Percentiles rank a stretch among this genome's conserved stretches.
phyloP scores from a whole-genome alignment of 2,113 vertebrate genomes.

The Macquaria australasica region DNA sequence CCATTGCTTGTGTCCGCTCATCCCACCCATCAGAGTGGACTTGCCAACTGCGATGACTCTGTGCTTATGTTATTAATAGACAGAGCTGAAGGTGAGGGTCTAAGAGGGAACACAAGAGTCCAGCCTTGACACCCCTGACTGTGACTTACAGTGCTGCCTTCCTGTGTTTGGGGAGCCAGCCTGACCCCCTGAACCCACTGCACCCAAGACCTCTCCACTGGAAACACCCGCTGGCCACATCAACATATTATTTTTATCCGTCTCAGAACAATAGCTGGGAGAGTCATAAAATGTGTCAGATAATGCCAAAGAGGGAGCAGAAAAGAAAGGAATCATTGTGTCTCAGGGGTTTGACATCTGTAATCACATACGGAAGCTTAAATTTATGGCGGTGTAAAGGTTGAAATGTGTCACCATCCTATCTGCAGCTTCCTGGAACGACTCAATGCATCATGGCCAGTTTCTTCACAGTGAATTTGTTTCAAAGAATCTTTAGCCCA shows the following conservation, averaged over 20 bases:
- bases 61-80: constrained; percentile 73
- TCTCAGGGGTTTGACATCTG: constrained; percentile 64
- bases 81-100: constrained; percentile 75
- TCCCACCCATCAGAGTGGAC: constrained; percentile 23
- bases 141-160: constrained; percentile 72
- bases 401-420: constrained; percentile 55
- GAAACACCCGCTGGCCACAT: constrained; percentile 77
- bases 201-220: constrained; percentile 71
- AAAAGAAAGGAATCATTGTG: constrained; percentile 56
- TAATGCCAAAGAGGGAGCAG: constrained; percentile 56
- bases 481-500: constrained; percentile 1
- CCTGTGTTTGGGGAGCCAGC: constrained; percentile 82
- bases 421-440: constrained; percentile 71
- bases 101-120: constrained; percentile 59
- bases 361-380: constrained; percentile 69
- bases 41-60: constrained; percentile 17
- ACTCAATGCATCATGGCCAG: constrained; percentile 17
- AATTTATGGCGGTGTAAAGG: constrained; percentile 74
- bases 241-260: constrained; percentile 82
- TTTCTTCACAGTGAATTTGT: constrained; percentile 24
- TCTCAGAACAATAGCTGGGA: constrained; percentile 82
- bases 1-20: constrained; percentile 33
- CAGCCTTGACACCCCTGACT: constrained; percentile 75
- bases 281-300: constrained; percentile 74
- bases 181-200: constrained; percentile 70